Evolutionary conservation across 2,113 vertebrate species (phyloP).

Genomic region (Pluvianellus socialis): DNA sequence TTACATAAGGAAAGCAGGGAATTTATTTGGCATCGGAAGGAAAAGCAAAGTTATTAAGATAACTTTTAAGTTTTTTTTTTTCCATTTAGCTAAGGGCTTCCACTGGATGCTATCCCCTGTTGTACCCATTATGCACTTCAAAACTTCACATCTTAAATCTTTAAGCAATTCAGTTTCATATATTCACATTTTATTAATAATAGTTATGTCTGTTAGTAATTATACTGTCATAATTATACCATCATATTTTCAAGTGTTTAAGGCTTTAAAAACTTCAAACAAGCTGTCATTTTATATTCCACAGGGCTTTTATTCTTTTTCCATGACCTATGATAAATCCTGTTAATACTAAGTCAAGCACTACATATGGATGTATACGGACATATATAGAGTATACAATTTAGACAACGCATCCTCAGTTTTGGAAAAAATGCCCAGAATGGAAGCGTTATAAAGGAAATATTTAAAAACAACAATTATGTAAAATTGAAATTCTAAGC

Average conservation of each 20-base stretch:
- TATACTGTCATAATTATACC: slow-evolving; percentile 39
- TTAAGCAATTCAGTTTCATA: background rate
- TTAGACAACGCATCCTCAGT: background rate
- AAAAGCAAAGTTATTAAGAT: background rate
- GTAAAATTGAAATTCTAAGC: background rate
- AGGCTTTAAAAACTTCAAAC: slow-evolving; percentile 22
- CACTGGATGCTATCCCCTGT: background rate
- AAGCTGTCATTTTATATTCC: slow-evolving; percentile 44
- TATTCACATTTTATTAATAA: background rate
- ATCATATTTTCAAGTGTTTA: slow-evolving; percentile 42
- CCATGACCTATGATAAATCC: background rate
- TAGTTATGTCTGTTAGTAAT: background rate
- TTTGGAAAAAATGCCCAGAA: background rate
- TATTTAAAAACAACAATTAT: background rate
- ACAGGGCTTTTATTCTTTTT: background rate
- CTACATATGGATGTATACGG: background rate
- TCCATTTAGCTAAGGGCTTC: background rate
- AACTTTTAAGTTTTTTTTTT: background rate
- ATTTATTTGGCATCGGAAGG: background rate
- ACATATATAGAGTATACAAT: background rate
- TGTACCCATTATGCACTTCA: background rate
- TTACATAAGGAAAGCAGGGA: background rate
- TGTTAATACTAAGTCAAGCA: background rate
- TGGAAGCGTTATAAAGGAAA: background rate
- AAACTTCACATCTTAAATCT: background rate